Evolutionary conservation across 2,888 invertebrate genomes (phyloP).

Genomic region (Fragum sueziense): DNA sequence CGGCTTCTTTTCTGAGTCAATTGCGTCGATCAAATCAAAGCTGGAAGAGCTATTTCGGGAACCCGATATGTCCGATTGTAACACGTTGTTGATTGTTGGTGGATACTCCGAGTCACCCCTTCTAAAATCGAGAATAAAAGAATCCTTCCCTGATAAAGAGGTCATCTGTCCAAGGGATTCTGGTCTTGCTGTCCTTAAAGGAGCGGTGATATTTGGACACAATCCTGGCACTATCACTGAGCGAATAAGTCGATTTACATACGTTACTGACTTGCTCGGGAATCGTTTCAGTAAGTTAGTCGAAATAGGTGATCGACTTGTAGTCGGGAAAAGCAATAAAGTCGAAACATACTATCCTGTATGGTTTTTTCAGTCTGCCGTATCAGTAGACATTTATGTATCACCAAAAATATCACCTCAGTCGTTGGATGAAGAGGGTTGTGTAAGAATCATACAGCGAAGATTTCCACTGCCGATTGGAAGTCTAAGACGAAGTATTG

Average conservation of each 20-base stretch:
- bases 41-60: not conserved
- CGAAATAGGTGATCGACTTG: not conserved
- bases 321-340: constrained; percentile 1
- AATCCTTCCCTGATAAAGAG: not conserved
- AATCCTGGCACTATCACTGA: not conserved
- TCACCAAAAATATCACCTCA: not conserved
- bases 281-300: not conserved
- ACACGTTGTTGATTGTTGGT: not conserved
- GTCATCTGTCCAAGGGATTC: constrained; percentile 5
- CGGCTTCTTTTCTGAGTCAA: not conserved
- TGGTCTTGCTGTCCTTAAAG: constrained; percentile 13
- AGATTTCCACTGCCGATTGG: not conserved
- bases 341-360: not conserved
- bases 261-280: not conserved
- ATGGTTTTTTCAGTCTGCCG: not conserved
- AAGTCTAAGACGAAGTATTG: not conserved
- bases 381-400: not conserved
- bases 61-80: not conserved
- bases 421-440: not conserved
- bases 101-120: constrained; percentile 3
- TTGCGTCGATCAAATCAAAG: not conserved
- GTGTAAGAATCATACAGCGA: not conserved
- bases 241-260: constrained; percentile 7
- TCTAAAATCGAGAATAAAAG: not conserved
- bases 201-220: constrained; percentile 11